Conservation (phyloP, 92 coral and sea anemone species). For the Isaurus tuberculatus region DNA sequence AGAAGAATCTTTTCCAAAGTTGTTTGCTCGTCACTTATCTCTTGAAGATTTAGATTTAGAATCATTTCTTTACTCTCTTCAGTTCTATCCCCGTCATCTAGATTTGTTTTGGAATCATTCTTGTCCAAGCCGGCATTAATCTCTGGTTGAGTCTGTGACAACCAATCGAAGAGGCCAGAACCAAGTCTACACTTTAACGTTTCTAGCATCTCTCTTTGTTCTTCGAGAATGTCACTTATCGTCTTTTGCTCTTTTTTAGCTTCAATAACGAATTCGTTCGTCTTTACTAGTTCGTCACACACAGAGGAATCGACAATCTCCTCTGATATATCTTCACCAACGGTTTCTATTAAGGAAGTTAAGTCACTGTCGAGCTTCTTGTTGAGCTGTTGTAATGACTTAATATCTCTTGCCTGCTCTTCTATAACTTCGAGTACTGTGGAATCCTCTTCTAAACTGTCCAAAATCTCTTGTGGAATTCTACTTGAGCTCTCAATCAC, state of each 20-base stretch:
- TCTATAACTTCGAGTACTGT: slow-evolving; percentile 63
- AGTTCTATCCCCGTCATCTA: not conserved
- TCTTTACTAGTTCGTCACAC: slow-evolving; percentile 12
- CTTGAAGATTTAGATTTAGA: slow-evolving; percentile 63
- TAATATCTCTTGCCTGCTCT: slow-evolving; percentile 64
- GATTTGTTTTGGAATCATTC: not conserved
- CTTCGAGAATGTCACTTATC: slow-evolving; percentile 59
- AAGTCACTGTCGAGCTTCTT: slow-evolving; percentile 58
- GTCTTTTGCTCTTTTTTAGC: slow-evolving; percentile 52
- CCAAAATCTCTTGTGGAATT: slow-evolving; percentile 26
- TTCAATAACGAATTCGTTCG: slow-evolving; percentile 41
- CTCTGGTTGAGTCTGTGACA: slow-evolving; percentile 20
- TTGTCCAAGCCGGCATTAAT: not conserved
- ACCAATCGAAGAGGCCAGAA: slow-evolving; percentile 43
- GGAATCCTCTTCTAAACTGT: slow-evolving; percentile 37
- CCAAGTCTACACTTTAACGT: slow-evolving; percentile 58
- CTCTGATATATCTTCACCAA: slow-evolving; percentile 68
- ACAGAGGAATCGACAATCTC: slow-evolving; percentile 28
- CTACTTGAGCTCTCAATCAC: not conserved
- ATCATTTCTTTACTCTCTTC: not conserved
- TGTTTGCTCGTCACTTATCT: slow-evolving; percentile 48
- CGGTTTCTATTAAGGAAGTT: slow-evolving; percentile 58
- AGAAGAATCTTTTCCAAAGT: slow-evolving; percentile 72
- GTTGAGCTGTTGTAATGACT: slow-evolving; percentile 59
- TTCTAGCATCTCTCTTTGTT: slow-evolving; percentile 54